Evolutionary conservation across 2,797 vertebrate genomes (phyloP), one percentile per base, ranked within the genome.

Genomic region (Sciaenops ocellatus): DNA sequence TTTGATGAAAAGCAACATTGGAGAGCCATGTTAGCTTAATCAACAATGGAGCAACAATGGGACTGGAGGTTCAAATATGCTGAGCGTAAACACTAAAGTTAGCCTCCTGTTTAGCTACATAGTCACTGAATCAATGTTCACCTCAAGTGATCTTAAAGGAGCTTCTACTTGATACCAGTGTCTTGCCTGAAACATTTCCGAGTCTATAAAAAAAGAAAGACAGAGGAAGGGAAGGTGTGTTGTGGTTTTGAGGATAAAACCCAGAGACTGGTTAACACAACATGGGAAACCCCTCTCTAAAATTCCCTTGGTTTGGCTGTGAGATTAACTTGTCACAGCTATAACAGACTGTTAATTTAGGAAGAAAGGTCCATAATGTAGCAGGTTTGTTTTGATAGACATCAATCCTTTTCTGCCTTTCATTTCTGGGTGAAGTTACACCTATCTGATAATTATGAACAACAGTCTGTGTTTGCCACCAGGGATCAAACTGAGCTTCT

Each of bases 271-370:
- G 30, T 52, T 76, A 85, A 85, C 10, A 69, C 48, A 65, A 79
- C 76, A 86, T 64, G 87, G 85, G 77, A 88, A 89, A 76, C 51
- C 82, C 82, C 85, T 87, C n/a, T 67, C 55, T 78, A 68, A 86
- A 83, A 87, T 69, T 77, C 83, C 86, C 63, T 52, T 22, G 48
- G 57, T 68, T 59, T 10, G 46, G 73, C 30, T 68, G 41, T 34
- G 54, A 72, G 83, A 89, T 90, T 84, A 87, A 84, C 75, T 48
- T 76, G 79, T 85, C 74, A 84, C 61, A 83, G 59, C 67, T 64
- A 17, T 26, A 13, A 15, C 59, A 72, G 59, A 65, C 18, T 69
- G 80, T 79, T 83, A 73, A 75, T 60, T 75, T 22, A 82, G 34
- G 10, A 81, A 52, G 18, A 63, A 64, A 38, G 42, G 73, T 81